Evolutionary conservation across 1,140 invertebrate genomes (phyloP).

Genomic region (Procambarus virginalis): DNA sequence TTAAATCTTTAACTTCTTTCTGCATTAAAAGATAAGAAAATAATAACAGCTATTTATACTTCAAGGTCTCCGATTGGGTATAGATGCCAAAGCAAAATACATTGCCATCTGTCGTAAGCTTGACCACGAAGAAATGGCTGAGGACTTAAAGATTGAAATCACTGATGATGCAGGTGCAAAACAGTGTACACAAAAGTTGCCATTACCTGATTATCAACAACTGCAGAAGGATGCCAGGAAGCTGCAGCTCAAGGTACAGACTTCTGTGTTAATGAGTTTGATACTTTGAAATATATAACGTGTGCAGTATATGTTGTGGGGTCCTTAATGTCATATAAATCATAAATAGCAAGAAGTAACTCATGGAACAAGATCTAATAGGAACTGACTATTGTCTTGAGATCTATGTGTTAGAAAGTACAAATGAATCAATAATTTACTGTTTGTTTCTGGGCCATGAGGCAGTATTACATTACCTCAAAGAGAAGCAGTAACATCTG

Average conservation of each 20-base stretch:
- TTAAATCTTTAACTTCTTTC: too few relatives aligned
- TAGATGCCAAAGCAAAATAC: slow-evolving; percentile 47
- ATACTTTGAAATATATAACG: background rate
- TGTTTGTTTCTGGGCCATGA: too few relatives aligned
- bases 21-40: too few relatives aligned
- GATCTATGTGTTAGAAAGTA: too few relatives aligned
- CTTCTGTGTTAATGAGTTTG: background rate
- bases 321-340: too few relatives aligned
- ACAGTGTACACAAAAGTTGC: background rate
- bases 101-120: slow-evolving; percentile 41
- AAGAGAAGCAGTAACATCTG: background rate
- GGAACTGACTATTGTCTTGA: background rate
- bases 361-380: too few relatives aligned
- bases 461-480: background rate
- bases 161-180: background rate
- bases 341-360: too few relatives aligned
- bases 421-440: too few relatives aligned
- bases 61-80: slow-evolving; percentile 34
- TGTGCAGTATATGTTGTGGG: too few relatives aligned
- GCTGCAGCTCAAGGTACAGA: slow-evolving; percentile 39
- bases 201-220: slow-evolving; percentile 41
- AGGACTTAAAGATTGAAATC: background rate
- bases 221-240: slow-evolving; percentile 43
- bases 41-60: background rate
- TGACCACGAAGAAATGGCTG: slow-evolving; percentile 35